These are phyloP conservation scores for Takifugu bimaculatus DNA, from an alignment of 2,113 vertebrate genomes.

Conservation along the genomic window DNA sequence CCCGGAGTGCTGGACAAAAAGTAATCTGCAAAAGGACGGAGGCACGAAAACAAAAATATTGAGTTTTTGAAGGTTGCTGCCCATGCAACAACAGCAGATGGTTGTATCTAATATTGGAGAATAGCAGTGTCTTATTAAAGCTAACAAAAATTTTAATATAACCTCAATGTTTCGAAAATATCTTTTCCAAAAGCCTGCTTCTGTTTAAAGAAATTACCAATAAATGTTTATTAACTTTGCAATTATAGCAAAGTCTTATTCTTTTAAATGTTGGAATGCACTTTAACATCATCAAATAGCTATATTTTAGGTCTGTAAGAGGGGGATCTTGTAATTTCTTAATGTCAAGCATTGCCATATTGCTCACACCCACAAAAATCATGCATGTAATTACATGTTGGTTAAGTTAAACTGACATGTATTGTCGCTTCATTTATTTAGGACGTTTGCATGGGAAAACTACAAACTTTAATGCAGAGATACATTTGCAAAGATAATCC, in stretches of 20 bases:
- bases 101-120: not conserved
- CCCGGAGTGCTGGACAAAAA: slow-evolving; percentile 3
- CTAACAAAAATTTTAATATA: not conserved
- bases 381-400: slow-evolving; percentile 41
- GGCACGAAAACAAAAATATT: slow-evolving; percentile 13
- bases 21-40: slow-evolving; percentile 17
- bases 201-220: slow-evolving; percentile 8
- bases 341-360: slow-evolving; percentile 23
- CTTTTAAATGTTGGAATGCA: slow-evolving; percentile 22
- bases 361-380: slow-evolving; percentile 15
- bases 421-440: not conserved
- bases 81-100: not conserved
- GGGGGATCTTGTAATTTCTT: not conserved
- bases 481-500: not conserved
- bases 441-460: no score
- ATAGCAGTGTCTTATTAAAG: not conserved
- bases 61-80: slow-evolving; percentile 1
- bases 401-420: slow-evolving; percentile 13
- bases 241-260: not conserved
- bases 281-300: slow-evolving; percentile 19
- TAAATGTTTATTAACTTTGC: slow-evolving; percentile 5
- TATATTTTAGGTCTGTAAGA: no score
- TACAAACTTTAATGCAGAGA: not conserved
- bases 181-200: slow-evolving; percentile 13
- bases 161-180: not conserved